Evolutionary conservation across 2,797 vertebrate genomes (phyloP).

Genomic region (Microctenopoma lineatum): DNA sequence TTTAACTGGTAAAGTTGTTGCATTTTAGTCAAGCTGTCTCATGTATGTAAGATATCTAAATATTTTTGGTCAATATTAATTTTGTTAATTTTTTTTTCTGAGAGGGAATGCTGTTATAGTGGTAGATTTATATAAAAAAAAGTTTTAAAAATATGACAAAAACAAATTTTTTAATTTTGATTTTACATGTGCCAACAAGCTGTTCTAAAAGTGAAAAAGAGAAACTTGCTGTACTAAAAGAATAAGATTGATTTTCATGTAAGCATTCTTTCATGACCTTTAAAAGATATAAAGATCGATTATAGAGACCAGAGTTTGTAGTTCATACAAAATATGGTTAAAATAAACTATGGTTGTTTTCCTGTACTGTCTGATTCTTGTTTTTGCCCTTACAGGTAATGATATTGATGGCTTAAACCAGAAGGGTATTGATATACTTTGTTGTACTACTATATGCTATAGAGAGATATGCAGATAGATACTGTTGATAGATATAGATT

Average conservation of each 20-base stretch:
- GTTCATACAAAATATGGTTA: constrained; percentile 97
- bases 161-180: constrained; percentile 84
- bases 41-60: constrained; percentile 83
- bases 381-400: constrained; percentile 40
- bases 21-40: constrained; percentile 90
- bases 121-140: constrained; percentile 90
- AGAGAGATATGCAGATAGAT: too few relatives aligned
- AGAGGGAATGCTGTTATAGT: constrained; percentile 91
- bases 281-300: constrained; percentile 87
- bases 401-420: too few relatives aligned
- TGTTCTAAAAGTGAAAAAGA: constrained; percentile 89
- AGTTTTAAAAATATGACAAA: constrained; percentile 85
- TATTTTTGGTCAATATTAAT: constrained; percentile 74
- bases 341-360: constrained; percentile 98
- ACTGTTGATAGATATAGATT: too few relatives aligned
- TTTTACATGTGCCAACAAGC: constrained; percentile 91
- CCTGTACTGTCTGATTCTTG: constrained; percentile 82
- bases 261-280: constrained; percentile 93
- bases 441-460: too few relatives aligned
- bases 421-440: too few relatives aligned
- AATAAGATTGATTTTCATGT: constrained; percentile 91
- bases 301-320: constrained; percentile 98
- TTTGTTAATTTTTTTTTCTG: constrained; percentile 72
- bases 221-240: constrained; percentile 82
- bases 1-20: constrained; percentile 91